phyloP scores from a whole-genome alignment of 2,113 vertebrate species.

The Stegostoma tigrinum region DNA sequence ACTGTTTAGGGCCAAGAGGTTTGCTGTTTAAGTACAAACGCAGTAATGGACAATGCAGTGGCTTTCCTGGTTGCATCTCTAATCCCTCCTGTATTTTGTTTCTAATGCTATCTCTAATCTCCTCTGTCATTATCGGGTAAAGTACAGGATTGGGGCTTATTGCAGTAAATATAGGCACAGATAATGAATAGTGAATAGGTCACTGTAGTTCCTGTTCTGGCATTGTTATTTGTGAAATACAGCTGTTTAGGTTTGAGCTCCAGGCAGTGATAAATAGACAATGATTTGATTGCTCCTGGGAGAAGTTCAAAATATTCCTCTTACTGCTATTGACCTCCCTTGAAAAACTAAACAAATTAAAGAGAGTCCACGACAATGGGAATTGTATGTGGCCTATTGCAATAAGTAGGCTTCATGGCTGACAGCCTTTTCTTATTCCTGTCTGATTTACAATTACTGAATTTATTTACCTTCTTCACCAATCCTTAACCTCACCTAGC shows the following conservation, averaged over 20 bases:
- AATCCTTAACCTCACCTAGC: background rate
- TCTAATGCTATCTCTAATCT: conserved; percentile 16
- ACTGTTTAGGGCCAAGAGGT: background rate
- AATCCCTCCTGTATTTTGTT: background rate
- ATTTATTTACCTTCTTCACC: background rate
- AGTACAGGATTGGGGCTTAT: background rate
- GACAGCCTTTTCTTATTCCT: background rate
- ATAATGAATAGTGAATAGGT: background rate
- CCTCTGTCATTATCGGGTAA: background rate
- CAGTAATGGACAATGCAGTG: background rate
- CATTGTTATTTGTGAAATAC: background rate
- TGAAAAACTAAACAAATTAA: background rate
- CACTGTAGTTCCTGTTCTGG: background rate
- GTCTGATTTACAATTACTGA: background rate
- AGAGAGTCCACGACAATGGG: background rate
- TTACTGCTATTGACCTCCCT: background rate
- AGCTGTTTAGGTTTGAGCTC: background rate
- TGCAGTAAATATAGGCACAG: background rate
- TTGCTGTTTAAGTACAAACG: background rate
- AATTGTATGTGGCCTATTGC: background rate
- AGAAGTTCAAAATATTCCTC: background rate
- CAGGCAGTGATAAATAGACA: background rate
- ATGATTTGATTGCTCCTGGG: background rate
- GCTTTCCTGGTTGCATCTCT: background rate
- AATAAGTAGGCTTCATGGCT: background rate